phyloP scores from a whole-genome alignment of 2,113 vertebrate genomes.

The Colossoma macropomum region DNA sequence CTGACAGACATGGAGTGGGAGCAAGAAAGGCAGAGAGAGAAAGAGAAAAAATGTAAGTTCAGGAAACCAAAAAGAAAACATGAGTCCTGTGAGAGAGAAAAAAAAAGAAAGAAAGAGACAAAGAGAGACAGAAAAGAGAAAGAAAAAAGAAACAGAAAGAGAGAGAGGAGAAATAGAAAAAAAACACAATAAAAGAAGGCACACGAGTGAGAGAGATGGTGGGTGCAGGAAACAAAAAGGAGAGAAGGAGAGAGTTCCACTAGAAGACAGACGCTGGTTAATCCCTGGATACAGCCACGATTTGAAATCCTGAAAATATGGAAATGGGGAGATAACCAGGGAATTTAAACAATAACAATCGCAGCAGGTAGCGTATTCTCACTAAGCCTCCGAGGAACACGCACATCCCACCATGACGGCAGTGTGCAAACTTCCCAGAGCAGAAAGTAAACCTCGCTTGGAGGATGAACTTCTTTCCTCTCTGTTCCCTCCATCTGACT shows the following conservation, averaged over 20 bases:
- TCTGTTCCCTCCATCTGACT: slow-evolving; percentile 20
- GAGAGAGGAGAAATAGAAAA: background rate
- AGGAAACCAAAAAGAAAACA: too few relatives aligned
- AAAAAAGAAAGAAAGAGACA: background rate
- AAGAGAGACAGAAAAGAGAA: background rate
- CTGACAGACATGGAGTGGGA: background rate
- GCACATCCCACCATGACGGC: slow-evolving; percentile 17
- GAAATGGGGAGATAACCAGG: slow-evolving; percentile 42
- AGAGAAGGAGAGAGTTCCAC: background rate
- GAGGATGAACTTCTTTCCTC: background rate
- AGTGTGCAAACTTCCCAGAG: slow-evolving; percentile 32
- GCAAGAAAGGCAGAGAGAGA: background rate
- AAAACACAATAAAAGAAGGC: background rate
- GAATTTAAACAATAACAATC: slow-evolving; percentile 47
- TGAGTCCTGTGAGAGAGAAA: too few relatives aligned
- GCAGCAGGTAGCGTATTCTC: slow-evolving; percentile 33
- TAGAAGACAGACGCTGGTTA: slow-evolving; percentile 18
- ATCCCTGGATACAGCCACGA: slow-evolving; percentile 44
- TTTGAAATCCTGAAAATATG: slow-evolving; percentile 45
- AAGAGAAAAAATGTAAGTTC: too few relatives aligned
- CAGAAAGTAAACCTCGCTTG: slow-evolving; percentile 24
- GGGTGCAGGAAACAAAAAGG: background rate
- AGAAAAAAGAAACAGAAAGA: background rate
- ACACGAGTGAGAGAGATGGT: background rate
- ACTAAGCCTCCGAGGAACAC: slow-evolving; percentile 6